Percentiles rank a stretch among this genome's conserved stretches.
phyloP scores from a whole-genome alignment of 2,113 vertebrate species.

The Calypte anna region DNA sequence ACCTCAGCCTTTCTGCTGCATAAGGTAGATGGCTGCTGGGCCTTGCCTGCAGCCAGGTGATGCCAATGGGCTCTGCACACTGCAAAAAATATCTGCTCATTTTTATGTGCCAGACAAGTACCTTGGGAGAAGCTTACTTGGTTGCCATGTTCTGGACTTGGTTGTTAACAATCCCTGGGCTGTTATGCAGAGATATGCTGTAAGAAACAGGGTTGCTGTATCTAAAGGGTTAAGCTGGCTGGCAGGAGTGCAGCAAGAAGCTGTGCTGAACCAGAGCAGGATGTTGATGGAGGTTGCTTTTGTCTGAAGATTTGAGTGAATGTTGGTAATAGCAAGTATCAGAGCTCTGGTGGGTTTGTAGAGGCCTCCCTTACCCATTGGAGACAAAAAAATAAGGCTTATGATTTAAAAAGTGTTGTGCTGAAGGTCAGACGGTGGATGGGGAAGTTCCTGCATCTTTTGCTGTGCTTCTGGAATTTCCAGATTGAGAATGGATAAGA shows the following conservation, averaged over 20 bases:
- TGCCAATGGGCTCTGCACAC: background rate
- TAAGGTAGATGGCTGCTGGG: background rate
- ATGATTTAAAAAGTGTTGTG: background rate
- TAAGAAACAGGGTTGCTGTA: background rate
- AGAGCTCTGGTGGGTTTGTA: background rate
- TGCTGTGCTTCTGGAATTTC: background rate
- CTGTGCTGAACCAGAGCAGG: background rate
- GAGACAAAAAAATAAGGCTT: background rate
- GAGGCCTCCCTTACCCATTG: background rate
- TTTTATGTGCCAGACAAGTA: background rate
- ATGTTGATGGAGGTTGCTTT: background rate
- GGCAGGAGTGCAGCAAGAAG: background rate
- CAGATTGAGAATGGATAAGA: slow-evolving; percentile 86
- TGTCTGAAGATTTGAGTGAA: background rate
- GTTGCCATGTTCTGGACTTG: background rate
- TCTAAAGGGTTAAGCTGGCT: background rate
- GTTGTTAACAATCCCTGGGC: background rate
- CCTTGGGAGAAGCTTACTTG: background rate
- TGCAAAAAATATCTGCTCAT: background rate
- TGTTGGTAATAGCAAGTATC: background rate
- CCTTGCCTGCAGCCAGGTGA: background rate
- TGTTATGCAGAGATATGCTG: background rate
- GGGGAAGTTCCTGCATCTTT: background rate
- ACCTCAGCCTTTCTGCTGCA: background rate
- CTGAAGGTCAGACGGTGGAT: background rate